A percentile compares a stretch with the other conserved stretches of the same genome.
Conservation (phyloP, 2,888 invertebrate species). For the Nemoura dubitans region DNA sequence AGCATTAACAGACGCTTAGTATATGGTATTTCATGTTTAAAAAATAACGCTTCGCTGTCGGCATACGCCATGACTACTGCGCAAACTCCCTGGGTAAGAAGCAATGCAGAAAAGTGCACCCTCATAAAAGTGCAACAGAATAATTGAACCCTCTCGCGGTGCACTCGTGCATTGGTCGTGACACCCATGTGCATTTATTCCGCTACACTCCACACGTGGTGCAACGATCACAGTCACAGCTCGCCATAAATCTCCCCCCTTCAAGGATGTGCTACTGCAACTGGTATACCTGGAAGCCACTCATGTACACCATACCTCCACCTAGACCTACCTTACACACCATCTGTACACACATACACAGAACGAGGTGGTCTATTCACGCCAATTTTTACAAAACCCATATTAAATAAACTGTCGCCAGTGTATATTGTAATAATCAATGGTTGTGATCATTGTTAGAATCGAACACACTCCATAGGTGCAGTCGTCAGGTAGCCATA, state of each 20-base stretch:
- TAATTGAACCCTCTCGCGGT: background rate
- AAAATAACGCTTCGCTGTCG: too few species aligned
- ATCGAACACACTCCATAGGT: background rate
- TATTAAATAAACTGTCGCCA: too few species aligned
- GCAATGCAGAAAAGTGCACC: background rate
- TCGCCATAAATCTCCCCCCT: background rate
- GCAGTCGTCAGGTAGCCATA: background rate
- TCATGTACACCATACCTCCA: too few species aligned
- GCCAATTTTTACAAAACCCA: too few species aligned
- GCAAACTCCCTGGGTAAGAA: too few species aligned
- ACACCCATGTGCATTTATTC: constrained; percentile 4
- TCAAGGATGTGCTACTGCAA: background rate
- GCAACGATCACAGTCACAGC: background rate
- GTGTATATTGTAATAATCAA: constrained; percentile 21
- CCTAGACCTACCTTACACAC: too few species aligned
- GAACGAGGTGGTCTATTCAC: too few species aligned
- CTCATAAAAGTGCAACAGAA: background rate
- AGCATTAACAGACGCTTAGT: too few species aligned
- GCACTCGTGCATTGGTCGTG: background rate
- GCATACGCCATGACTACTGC: too few species aligned
- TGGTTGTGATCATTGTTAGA: constrained; percentile 3
- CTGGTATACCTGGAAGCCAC: too few species aligned
- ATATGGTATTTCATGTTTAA: too few species aligned
- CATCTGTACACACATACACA: too few species aligned
- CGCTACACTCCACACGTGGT: background rate